Evolutionary conservation across 64 coral and sea anemone genomes (phyloP), one percentile per base, ranked within the genome.

Genomic region (Porites lutea): DNA sequence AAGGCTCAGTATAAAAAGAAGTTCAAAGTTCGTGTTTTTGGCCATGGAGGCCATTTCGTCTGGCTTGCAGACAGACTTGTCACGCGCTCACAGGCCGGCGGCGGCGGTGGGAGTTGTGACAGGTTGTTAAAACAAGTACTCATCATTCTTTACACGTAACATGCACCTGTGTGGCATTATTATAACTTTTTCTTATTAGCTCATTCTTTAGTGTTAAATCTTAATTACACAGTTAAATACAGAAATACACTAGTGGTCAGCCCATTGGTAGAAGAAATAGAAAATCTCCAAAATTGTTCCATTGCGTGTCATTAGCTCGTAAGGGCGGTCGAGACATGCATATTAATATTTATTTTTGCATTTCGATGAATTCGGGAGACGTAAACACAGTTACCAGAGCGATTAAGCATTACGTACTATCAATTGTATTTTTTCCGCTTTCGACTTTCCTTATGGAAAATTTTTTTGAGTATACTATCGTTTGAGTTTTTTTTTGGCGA

Each of bases 1-100:
- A 20, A 19, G 7, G 13, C 46, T 68, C 61, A 69, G n/a, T 51
- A 37, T 37, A 48, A 84, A 52, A 65, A 8, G 43, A 63, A 51
- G 81, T 68, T 20, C 47, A 68, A 84, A 84, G 61, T 66, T 68
- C 45, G 61, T 22, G 60, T 49, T 64, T 66, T 64, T 18, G 61
- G 55, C 54, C n/a, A 13, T 10, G 54, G 7, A 57, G 21, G 52
- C 77, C 77, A 3, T 4, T 37, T 8, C 59, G 81, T 69, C 81
- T 52, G 63, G 60, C 60, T 3, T 48, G 63, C 45, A 84, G 63
- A 84, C 81, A 52, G 13, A 37, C 6, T 52, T 84, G 81, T 84
- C 81, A 84, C 81, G 81, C 81, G 58, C 44, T 68, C 47, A 14
- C 21, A 37, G 27, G 27, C 27, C 27, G 63, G 48, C 54, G 50